Evolutionary conservation across 2,888 invertebrate genomes (phyloP), one percentile per base, ranked within the genome.

Genomic region (Frankliniella fusca): DNA sequence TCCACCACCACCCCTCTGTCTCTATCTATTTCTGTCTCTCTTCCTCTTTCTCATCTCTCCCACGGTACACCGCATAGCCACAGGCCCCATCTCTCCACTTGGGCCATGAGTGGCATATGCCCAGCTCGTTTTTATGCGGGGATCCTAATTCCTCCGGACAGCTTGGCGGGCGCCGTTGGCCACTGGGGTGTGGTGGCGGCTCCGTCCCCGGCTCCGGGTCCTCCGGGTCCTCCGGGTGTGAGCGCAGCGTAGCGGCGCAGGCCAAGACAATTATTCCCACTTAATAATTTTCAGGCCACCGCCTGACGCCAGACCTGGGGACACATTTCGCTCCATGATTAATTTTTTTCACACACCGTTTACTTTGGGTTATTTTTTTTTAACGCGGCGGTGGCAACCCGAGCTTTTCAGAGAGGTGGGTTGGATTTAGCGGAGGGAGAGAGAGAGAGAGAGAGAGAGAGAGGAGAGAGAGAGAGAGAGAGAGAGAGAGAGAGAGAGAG

Each of bases 201-300:
- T 5, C 38, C 38, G 38, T 5, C 38, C 38, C 38, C n/a, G n/a
- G 38, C 38, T 5, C 38, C 38, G 38, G n/a, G n/a, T n/a, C n/a
- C n/a, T n/a, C n/a, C n/a, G n/a, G n/a, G n/a, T n/a, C n/a, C 38
- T 38, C 38, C 38, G 38, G 38, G 38, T 38, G 38, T 38, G 38
- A 61, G 61, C 20, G 15, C 15, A 0, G 54, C 3, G 54, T 20
- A 10, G 54, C 54, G 54, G 15, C 61, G 11, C 61, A 61, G 20
- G 18, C 61, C 61, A n/a, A 61, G 27, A 76, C 70, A 76, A 76
- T 76, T 76, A 76, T 76, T 20, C 27, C 27, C 27, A 76, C 70
- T 76, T 76, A 76, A 27, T 76, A 76, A 76, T 23, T 76, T 23
- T 76, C 70, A 23, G 70, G 70, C 70, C 27, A 27, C 23, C 12